Percentiles rank a stretch among this genome's conserved stretches.
phyloP scores from a whole-genome alignment of 2,888 invertebrate genomes.

The Andrena bucephala region DNA sequence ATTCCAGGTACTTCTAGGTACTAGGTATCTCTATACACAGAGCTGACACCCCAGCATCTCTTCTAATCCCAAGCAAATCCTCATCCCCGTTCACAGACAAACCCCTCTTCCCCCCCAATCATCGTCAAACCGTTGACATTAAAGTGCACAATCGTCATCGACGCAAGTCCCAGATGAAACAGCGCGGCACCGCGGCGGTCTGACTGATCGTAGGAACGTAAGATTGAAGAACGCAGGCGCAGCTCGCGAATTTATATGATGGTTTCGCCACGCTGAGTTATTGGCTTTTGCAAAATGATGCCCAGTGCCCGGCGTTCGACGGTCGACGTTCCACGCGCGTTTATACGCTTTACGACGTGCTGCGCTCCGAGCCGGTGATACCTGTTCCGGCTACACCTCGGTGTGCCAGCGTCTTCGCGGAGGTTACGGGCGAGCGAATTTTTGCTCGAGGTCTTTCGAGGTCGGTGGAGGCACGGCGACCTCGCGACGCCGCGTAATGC shows the following conservation, averaged over 20 bases:
- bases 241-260: constrained; percentile 55
- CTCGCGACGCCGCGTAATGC: constrained; percentile 44
- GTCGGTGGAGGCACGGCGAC: constrained; percentile 13
- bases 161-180: constrained; percentile 33
- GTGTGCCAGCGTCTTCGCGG: constrained; percentile 4
- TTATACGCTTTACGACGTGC: constrained; percentile 63
- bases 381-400: constrained; percentile 56
- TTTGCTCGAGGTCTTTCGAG: constrained; percentile 44
- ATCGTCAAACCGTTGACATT: neutral
- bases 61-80: too few species aligned
- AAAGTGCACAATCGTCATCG: constrained; percentile 40
- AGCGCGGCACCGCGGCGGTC: constrained; percentile 43
- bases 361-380: constrained; percentile 60
- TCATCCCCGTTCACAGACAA: too few species aligned
- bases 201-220: too few species aligned
- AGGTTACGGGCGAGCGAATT: constrained; percentile 33
- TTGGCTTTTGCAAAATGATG: constrained; percentile 67
- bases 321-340: constrained; percentile 42
- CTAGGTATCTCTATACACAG: too few species aligned
- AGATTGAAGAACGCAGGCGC: constrained; percentile 36
- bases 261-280: constrained; percentile 64
- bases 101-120: too few species aligned
- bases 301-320: constrained; percentile 29
- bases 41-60: too few species aligned
- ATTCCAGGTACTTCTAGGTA: too few species aligned